Evolutionary conservation across 2,888 invertebrate species (phyloP).

Genomic region (Chouioia cunea): DNA sequence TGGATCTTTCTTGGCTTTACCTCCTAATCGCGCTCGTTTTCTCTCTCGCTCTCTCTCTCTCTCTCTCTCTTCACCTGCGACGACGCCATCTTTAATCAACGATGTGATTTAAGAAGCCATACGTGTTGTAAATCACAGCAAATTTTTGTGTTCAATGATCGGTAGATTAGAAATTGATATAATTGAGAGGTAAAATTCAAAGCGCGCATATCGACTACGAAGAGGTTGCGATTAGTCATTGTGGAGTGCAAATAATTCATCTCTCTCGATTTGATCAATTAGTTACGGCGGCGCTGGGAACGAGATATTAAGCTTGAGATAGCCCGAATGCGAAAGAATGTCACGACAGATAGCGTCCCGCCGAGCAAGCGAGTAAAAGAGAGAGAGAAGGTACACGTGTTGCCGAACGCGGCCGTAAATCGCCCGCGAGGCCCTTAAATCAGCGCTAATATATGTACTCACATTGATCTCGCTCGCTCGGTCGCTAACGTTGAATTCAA

Average conservation of each 20-base stretch:
- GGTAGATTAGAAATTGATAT: too few species aligned
- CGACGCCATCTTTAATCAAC: constrained; percentile 33
- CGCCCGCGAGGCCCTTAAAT: constrained; percentile 17
- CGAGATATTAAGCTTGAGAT: too few species aligned
- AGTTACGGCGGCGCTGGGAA: too few species aligned
- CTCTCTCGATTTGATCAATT: too few species aligned
- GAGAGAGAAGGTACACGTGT: constrained; percentile 22
- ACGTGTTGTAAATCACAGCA: too few species aligned
- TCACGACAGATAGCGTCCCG: too few species aligned
- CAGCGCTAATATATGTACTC: constrained; percentile 5
- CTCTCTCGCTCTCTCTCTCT: constrained; percentile 22
- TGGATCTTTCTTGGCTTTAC: constrained; percentile 45
- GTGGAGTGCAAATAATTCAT: too few species aligned
- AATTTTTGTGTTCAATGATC: too few species aligned
- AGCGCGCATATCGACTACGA: too few species aligned
- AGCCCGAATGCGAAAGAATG: too few species aligned
- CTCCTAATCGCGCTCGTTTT: constrained; percentile 7
- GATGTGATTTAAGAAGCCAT: background rate
- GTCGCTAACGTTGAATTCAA: background rate
- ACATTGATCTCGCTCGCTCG: constrained; percentile 1
- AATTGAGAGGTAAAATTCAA: too few species aligned
- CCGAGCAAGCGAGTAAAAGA: too few species aligned
- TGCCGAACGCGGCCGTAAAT: constrained; percentile 35
- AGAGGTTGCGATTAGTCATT: constrained; percentile 8
- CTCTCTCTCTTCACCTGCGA: constrained; percentile 1